Evolutionary conservation across 2,797 vertebrate species (phyloP), one percentile per base, ranked within the genome.

Genomic region (Notoglanidium macrostoma): DNA sequence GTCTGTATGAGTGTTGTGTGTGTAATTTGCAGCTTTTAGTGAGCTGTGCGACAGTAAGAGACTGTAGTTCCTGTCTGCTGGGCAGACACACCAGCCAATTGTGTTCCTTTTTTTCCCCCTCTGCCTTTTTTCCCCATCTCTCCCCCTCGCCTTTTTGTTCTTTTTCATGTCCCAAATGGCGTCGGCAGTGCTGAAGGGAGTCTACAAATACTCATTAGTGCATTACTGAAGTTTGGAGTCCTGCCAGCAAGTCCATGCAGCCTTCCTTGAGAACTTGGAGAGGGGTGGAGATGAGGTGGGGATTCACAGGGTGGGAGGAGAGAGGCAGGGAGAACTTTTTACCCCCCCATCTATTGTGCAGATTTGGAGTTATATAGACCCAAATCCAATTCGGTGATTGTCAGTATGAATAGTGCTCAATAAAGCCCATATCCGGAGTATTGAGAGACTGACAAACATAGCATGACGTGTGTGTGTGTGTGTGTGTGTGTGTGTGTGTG

Each of bases 201-300:
- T 89, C 89, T 91, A 88, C 87, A 87, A 91, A 90, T 89, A 90
- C 90, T 92, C 89, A 92, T 92, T 91, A 92, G 87, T 87, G 89
- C 87, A 90, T 91, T 90, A 91, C 87, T 89, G 85, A 86, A 91
- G 73, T 90, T 87, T 90, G 90, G 88, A 91, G 84, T 67, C 35
- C 86, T 91, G 90, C 90, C 90, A 92, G 87, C 59, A 79, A 85
- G 89, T 83, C 82, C 32, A 65, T 85, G 87, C 76, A 67, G 81
- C 73, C 35, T 84, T 89, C 49, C 65, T 51, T 59, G 67, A 86
- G 84, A 89, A 88, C 54, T 87, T 63, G 54, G 49, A 61, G 57
- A 57, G 63, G 68, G 87, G 80, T 65, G 54, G 81, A 51, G 65
- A 54, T 23, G 77, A 87, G 88, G 87, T 87, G 79, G 85, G 29